phyloP scores from a whole-genome alignment of 1,140 invertebrate species.

The Euura saliciscinereae region DNA sequence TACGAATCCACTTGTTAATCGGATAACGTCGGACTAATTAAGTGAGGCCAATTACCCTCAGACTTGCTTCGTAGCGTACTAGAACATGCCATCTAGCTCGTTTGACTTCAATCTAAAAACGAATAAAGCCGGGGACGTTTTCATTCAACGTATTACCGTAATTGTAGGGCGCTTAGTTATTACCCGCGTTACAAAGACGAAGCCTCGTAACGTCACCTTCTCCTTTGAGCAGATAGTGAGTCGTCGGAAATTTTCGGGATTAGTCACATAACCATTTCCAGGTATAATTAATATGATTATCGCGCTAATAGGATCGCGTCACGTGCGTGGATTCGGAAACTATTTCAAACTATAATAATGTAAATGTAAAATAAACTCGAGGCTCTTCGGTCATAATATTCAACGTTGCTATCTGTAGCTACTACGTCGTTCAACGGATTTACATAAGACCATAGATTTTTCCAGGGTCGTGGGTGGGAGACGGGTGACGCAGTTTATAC shows the following conservation, averaged over 20 bases:
- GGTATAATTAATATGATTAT: too few relatives aligned
- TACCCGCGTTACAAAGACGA: neutral
- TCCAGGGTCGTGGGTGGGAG: neutral
- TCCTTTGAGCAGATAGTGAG: neutral
- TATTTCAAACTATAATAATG: too few relatives aligned
- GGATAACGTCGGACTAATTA: neutral
- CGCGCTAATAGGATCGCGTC: too few relatives aligned
- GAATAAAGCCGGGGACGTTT: neutral
- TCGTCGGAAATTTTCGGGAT: too few relatives aligned
- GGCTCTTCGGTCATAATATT: too few relatives aligned
- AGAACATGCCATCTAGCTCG: constrained; percentile 3
- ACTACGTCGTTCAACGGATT: too few relatives aligned
- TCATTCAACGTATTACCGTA: neutral
- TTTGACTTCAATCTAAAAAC: constrained; percentile 1
- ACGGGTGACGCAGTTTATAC: neutral
- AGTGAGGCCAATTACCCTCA: constrained; percentile 2
- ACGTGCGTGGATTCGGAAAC: too few relatives aligned
- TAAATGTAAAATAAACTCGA: too few relatives aligned
- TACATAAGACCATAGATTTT: too few relatives aligned
- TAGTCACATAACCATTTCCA: neutral
- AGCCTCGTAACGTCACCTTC: neutral
- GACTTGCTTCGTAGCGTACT: neutral
- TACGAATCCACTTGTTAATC: constrained; percentile 7
- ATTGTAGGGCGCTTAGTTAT: neutral
- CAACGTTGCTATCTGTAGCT: too few relatives aligned